Evolutionary conservation across 2,797 vertebrate genomes (phyloP), one percentile per base, ranked within the genome.

Genomic region (Catamblyrhynchus diadema): DNA sequence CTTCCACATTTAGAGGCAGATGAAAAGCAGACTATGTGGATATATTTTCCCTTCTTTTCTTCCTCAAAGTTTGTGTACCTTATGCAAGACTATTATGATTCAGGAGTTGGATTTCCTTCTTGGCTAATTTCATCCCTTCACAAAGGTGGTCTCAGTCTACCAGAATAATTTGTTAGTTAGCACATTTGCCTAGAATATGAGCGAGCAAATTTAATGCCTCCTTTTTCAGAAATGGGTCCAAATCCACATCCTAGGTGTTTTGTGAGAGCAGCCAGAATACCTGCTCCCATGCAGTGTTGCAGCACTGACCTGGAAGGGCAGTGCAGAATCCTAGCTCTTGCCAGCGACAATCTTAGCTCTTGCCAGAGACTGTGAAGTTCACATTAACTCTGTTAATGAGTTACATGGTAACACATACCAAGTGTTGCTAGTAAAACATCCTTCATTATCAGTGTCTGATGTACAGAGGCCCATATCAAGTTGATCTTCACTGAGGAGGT

Each of bases 271-370:
- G 5, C 9, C 11, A 14, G 39, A 24, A 14, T 30, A 30, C 6
- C 33, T 39, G 17, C 22, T 78, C 24, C 22, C 9, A 25, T 7
- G 4, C 3, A 28, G 37, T 41, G 10, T 33, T 92, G 30, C 11
- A 78, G 12, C 32, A 22, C 22, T 51, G 67, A 42, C 56, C 39
- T 51, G 21, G 41, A 51, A 81, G 83, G 42, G 14, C 21, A 74
- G 19, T 15, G 45, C 21, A 64, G 41, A 64, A 20, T 81, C 45
- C 33, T 9, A 39, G 12, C 19, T 82, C 21, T 28, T 42, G 33
- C 0, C 3, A 0, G 2, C 53, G 13, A 39, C 19, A 25, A 15
- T 37, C 37, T 37, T 12, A 39, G 37, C 37, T 39, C 39, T 39
- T 41, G 44, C 44, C 20, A 21, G 44, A 44, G 44, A 22, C 44